phyloP scores from a whole-genome alignment of 2,888 invertebrate genomes.

The Lysandra coridon region DNA sequence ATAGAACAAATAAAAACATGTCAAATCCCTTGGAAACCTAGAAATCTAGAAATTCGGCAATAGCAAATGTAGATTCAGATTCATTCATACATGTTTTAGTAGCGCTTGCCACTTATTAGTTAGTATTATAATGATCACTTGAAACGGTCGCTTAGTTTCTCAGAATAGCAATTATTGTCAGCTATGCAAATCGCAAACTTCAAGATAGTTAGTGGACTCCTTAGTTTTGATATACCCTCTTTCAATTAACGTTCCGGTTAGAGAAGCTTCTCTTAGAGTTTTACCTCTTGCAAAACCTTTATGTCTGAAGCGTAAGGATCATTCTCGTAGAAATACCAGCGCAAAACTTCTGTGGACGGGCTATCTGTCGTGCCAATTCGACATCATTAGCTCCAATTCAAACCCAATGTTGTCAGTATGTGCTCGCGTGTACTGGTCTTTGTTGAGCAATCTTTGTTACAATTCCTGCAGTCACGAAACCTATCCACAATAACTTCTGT shows the following conservation, averaged over 20 bases:
- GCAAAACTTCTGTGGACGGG: background rate
- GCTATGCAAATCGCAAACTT: constrained; percentile 4
- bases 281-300: background rate
- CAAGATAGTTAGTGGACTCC: constrained; percentile 5
- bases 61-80: background rate
- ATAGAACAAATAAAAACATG: background rate
- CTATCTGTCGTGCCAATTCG: constrained; percentile 22
- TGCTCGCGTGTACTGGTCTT: constrained; percentile 14
- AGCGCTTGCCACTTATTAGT: background rate
- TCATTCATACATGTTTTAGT: no score
- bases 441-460: constrained; percentile 20
- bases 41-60: background rate
- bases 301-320: background rate
- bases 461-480: constrained; percentile 22
- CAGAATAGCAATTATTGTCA: background rate
- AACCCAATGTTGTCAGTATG: constrained; percentile 21
- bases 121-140: background rate
- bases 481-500: background rate
- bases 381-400: constrained; percentile 25
- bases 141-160: background rate
- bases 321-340: background rate
- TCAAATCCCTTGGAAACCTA: background rate
- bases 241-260: constrained; percentile 5
- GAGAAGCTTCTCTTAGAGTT: background rate
- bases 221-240: constrained; percentile 4